Evolutionary conservation across 2,113 vertebrate species (phyloP).

Genomic region (Eira barbara): DNA sequence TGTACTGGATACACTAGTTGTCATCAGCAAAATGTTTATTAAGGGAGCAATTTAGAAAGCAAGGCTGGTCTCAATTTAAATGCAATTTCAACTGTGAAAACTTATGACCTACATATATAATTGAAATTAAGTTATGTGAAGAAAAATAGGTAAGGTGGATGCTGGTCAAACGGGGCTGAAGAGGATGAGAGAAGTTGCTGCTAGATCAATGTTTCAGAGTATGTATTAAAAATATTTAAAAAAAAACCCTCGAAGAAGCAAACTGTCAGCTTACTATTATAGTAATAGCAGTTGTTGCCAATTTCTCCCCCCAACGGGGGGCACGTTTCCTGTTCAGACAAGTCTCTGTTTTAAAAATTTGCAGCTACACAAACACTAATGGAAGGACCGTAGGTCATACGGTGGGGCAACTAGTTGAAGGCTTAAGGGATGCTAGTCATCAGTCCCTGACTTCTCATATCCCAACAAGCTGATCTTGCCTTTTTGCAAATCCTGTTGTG

Average conservation of each 20-base stretch:
- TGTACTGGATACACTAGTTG: not conserved
- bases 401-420: not conserved
- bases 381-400: not conserved
- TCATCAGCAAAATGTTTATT: conserved; percentile 54
- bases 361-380: not conserved
- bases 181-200: not conserved
- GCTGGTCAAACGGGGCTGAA: not conserved
- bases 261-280: not conserved
- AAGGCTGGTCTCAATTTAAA: conserved; percentile 7
- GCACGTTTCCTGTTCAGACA: not conserved
- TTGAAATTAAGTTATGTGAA: conserved; percentile 36
- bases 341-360: not conserved
- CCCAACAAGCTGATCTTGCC: not conserved
- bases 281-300: not conserved
- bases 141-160: conserved; percentile 29
- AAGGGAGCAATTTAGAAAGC: conserved; percentile 45
- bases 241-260: not conserved
- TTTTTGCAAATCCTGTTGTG: conserved; percentile 32
- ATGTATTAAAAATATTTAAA: not conserved
- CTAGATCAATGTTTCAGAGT: conserved; percentile 19
- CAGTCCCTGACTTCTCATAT: not conserved
- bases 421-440: not conserved
- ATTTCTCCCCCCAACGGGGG: too few relatives aligned
- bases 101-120: conserved; percentile 25
- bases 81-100: conserved; percentile 49